Evolutionary conservation across 2,113 vertebrate species (phyloP).

Genomic region (Ascaphus truei): DNA sequence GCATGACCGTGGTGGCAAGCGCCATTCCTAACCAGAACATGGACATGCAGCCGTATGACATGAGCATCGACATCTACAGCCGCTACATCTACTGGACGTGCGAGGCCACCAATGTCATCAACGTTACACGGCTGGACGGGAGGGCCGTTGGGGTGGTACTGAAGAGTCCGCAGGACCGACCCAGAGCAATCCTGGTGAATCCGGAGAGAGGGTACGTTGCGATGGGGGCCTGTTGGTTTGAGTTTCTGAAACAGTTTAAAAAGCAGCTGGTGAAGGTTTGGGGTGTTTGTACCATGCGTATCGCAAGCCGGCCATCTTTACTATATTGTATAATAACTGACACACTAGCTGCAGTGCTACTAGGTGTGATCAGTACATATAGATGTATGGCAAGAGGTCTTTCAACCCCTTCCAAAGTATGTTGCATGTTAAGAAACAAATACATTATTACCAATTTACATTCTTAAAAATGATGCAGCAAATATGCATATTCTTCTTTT

Average conservation of each 20-base stretch:
- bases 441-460: too few relatives aligned
- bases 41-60: constrained; percentile 88
- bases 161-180: constrained; percentile 82
- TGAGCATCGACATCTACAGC: constrained; percentile 97
- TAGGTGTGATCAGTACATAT: too few relatives aligned
- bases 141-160: constrained; percentile 88
- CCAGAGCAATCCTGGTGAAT: constrained; percentile 91
- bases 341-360: too few relatives aligned
- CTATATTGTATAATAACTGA: too few relatives aligned
- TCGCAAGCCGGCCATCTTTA: too few relatives aligned
- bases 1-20: constrained; percentile 83
- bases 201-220: constrained; percentile 89
- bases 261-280: not conserved
- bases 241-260: too few relatives aligned
- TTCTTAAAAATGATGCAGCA: too few relatives aligned
- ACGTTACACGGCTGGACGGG: constrained; percentile 86
- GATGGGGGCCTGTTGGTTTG: not conserved
- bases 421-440: too few relatives aligned
- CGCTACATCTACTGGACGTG: constrained; percentile 98
- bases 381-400: too few relatives aligned
- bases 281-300: too few relatives aligned
- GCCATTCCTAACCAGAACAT: constrained; percentile 70
- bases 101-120: constrained; percentile 93
- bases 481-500: too few relatives aligned
- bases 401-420: too few relatives aligned